These are phyloP conservation scores for Laticauda colubrina DNA, from an alignment of 2,113 vertebrate species.

Conservation along the genomic window DNA sequence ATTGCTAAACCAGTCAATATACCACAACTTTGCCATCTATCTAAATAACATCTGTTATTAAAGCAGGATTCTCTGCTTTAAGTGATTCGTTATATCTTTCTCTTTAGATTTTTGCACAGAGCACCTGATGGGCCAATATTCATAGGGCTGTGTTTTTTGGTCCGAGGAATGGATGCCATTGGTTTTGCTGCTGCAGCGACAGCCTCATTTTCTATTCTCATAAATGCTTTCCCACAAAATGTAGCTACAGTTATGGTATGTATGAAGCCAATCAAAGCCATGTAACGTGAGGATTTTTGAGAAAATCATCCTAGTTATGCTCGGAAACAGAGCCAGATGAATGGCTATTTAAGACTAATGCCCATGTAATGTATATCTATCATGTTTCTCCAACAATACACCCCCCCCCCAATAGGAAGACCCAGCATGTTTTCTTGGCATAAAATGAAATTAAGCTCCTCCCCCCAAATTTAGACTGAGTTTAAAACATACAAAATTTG, in stretches of 20 bases:
- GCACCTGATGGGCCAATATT: constrained; percentile 76
- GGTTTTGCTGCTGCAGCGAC: constrained; percentile 85
- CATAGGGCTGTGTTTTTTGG: constrained; percentile 84
- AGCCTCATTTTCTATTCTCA: constrained; percentile 84
- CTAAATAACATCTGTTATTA: neutral
- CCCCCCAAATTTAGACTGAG: too few relatives aligned
- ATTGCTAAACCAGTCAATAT: neutral
- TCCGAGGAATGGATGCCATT: constrained; percentile 84
- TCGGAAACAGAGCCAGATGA: neutral
- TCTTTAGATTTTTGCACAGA: constrained; percentile 81
- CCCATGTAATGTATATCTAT: too few relatives aligned
- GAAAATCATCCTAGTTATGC: neutral
- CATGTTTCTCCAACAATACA: too few relatives aligned
- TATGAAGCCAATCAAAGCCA: constrained; percentile 15
- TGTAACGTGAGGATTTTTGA: too few relatives aligned
- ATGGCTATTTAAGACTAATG: neutral
- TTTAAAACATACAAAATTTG: too few relatives aligned
- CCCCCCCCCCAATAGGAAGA: too few relatives aligned
- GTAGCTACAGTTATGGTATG: constrained; percentile 93
- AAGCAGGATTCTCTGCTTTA: neutral
- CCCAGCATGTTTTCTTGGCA: too few relatives aligned
- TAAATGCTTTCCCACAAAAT: constrained; percentile 86
- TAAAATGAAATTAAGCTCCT: too few relatives aligned
- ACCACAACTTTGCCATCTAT: neutral
- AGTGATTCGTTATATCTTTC: neutral